Evolutionary conservation across 2,113 vertebrate species (phyloP), one percentile per base, ranked within the genome.

Genomic region (Anarhynchus alexandrinus): DNA sequence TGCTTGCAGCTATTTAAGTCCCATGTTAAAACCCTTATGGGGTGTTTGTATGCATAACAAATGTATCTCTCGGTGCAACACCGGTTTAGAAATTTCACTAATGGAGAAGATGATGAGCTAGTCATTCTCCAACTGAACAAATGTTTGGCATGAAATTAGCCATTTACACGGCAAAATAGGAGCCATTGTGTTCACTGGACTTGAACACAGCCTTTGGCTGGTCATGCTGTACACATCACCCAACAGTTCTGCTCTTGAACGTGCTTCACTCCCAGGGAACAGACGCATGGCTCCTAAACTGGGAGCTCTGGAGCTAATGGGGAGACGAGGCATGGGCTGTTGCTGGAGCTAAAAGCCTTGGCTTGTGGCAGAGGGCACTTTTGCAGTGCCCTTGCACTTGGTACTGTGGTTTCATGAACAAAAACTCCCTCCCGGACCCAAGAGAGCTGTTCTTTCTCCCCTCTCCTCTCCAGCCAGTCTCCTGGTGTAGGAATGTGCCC

Each of bases 101-200:
- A 85, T 77, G 54, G 73, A 54, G 36, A 94, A 77, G 93, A 93
- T 91, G 94, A 80, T 83, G 96, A 91, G 74, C 89, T 66, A 83
- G 47, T 26, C 71, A 45, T 67, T 73, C 58, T 97, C 66, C 77
- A 91, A 29, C 6, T 19, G 84, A 91, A 81, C 87, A 91, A 93
- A 89, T 66, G 86, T 88, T 93, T 91, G 89, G 74, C 74, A 34
- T 93, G 62, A 87, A 93, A 86, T 90, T 76, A 87, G 74, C 78
- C 49, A 64, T 93, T 94, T 93, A 80, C 23, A 1, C 51, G 36
- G 84, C 15, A 43, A 80, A 93, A 85, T 62, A 94, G 47, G 71
- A 93, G 78, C 43, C 55, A 15, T 91, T 95, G 79, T 92, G 88
- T 88, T 86, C 82, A 42, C 64, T 93, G 86, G 84, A 73, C 86